A percentile compares a stretch with the other conserved stretches of the same genome.
These are phyloP conservation scores for Branchellion lobata DNA, from an alignment of 2,888 invertebrate genomes.

Conservation along the genomic window DNA sequence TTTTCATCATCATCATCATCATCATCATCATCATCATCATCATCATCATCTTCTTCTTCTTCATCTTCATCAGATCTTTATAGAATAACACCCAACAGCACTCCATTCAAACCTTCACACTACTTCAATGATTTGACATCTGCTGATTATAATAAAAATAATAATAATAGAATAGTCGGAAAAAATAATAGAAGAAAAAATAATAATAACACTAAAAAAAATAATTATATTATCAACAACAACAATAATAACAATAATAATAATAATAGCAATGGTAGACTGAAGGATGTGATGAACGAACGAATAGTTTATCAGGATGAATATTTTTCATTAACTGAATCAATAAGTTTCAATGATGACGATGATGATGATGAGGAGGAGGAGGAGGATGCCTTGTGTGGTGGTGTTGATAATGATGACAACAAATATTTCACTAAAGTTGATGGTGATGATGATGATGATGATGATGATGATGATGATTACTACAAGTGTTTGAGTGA, in stretches of 20 bases:
- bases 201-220: background rate
- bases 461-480: too few relatives aligned
- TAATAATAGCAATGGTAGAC: background rate
- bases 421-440: background rate
- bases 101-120: background rate
- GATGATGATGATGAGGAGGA: background rate
- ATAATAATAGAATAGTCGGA: too few relatives aligned
- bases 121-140: background rate
- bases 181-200: background rate
- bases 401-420: too few relatives aligned
- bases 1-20: conserved; percentile 11
- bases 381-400: too few relatives aligned
- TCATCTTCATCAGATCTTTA: conserved; percentile 5
- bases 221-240: background rate
- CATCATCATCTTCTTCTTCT: conserved; percentile 5
- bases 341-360: background rate
- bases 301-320: background rate
- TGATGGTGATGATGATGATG: background rate
- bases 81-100: background rate
- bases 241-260: background rate
- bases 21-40: conserved; percentile 23
- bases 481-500: background rate
- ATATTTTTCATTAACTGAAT: background rate
- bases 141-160: background rate
- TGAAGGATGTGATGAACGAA: background rate